Evolutionary conservation across 2,113 vertebrate genomes (phyloP).

Genomic region (Amazona vittata): DNA sequence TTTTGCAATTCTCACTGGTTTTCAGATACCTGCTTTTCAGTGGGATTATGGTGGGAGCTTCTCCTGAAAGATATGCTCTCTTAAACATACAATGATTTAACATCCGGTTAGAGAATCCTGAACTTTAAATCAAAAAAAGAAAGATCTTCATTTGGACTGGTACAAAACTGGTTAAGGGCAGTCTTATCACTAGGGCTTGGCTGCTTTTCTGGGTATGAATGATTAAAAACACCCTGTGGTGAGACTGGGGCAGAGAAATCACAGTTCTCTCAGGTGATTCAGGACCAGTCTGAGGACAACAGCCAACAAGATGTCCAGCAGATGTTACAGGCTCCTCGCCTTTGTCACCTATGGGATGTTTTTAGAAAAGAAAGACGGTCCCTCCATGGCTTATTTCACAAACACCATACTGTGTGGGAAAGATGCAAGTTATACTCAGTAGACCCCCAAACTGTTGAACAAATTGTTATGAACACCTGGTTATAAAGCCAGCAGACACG

Average conservation of each 20-base stretch:
- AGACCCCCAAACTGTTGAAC: neutral
- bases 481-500: neutral
- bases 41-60: neutral
- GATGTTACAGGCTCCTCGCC: neutral
- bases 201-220: neutral
- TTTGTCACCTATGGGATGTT: neutral
- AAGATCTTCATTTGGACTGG: neutral
- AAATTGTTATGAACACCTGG: neutral
- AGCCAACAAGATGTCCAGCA: neutral
- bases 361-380: neutral
- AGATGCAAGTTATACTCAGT: neutral
- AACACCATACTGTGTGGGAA: neutral
- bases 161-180: neutral
- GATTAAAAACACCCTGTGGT: neutral
- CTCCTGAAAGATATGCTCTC: neutral
- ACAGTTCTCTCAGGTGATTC: neutral
- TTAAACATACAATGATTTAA: neutral
- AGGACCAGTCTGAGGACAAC: neutral
- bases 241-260: neutral
- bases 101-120: neutral
- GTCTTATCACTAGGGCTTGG: neutral
- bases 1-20: neutral
- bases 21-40: neutral
- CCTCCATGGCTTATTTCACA: neutral
- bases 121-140: neutral